Evolutionary conservation across 2,113 vertebrate genomes (phyloP).

Genomic region (Lagenorhynchus albirostris): DNA sequence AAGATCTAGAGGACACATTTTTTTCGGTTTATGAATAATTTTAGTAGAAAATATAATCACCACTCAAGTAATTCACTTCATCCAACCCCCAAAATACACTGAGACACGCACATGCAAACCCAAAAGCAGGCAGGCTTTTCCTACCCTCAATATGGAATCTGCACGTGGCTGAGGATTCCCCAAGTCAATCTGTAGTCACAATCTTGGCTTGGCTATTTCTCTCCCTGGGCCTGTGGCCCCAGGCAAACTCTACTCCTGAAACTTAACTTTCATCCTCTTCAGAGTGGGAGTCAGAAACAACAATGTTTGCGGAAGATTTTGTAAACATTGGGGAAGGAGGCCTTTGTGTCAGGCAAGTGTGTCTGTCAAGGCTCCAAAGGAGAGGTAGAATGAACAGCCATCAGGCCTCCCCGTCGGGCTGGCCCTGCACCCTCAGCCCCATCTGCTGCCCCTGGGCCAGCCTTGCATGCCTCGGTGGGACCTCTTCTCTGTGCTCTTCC

Average conservation of each 20-base stretch:
- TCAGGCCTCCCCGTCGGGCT: rapidly evolving
- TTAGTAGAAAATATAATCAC: not conserved
- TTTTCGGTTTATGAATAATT: not conserved
- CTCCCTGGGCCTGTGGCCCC: not conserved
- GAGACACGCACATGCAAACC: not conserved
- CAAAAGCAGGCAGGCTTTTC: not conserved
- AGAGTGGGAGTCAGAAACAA: not conserved
- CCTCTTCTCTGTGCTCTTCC: not conserved
- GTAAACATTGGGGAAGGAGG: not conserved
- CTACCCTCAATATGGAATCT: not conserved
- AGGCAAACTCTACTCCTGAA: not conserved
- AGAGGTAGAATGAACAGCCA: not conserved
- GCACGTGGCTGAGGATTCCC: too few relatives aligned
- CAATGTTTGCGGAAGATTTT: not conserved
- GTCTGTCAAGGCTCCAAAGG: not conserved
- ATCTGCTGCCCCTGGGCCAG: not conserved
- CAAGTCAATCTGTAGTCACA: not conserved
- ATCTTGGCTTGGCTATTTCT: not conserved
- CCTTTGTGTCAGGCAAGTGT: not conserved
- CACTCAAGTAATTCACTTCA: not conserved
- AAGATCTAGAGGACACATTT: not conserved
- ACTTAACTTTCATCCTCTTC: not conserved
- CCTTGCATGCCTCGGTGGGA: rapidly evolving
- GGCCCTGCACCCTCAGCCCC: not conserved
- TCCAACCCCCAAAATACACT: not conserved